Percentiles rank a stretch among this genome's conserved stretches.
Evolutionary conservation across 2,113 vertebrate genomes (phyloP).

Genomic region (Connochaetes taurinus): DNA sequence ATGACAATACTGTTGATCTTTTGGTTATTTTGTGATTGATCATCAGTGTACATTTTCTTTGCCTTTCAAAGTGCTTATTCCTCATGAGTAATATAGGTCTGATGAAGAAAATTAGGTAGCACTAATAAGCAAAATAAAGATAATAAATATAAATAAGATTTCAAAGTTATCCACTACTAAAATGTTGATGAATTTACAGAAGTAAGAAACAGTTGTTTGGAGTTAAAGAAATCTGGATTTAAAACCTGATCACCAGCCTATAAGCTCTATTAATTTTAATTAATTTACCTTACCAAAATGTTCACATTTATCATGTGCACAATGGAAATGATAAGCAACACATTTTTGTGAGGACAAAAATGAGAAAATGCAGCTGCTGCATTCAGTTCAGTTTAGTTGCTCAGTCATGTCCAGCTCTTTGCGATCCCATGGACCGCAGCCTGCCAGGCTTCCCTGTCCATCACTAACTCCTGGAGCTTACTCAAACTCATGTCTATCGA

Average conservation of each 20-base stretch:
- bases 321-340: not conserved
- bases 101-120: not conserved
- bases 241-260: not conserved
- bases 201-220: not conserved
- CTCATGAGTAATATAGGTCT: not conserved
- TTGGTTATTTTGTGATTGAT: not conserved
- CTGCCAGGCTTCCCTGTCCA: not conserved
- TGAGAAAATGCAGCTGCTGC: not conserved
- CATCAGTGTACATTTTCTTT: not conserved
- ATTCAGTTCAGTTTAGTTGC: not conserved
- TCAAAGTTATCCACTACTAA: not conserved
- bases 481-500: not conserved
- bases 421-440: accelerated
- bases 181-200: not conserved
- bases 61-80: not conserved
- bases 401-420: not conserved
- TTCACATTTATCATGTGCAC: not conserved
- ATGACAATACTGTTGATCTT: not conserved
- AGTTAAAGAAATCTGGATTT: not conserved
- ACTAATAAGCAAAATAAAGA: not conserved
- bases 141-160: not conserved
- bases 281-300: not conserved
- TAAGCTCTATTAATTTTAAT: not conserved
- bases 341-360: not conserved
- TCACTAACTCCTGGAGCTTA: not conserved